Evolutionary conservation across 2,888 invertebrate species (phyloP).

Genomic region (Eristalis pertinax): DNA sequence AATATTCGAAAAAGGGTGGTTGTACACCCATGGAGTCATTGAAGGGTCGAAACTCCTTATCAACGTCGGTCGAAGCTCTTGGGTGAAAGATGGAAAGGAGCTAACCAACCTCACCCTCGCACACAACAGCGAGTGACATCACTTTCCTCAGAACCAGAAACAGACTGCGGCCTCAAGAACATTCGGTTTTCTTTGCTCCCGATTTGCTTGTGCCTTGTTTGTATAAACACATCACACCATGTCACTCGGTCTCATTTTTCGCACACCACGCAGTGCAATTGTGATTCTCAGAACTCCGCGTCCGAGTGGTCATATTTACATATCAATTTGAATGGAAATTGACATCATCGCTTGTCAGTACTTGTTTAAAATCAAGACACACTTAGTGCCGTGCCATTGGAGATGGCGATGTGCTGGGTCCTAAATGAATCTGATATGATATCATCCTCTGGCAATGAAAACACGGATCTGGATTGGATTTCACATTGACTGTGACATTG

Average conservation of each 20-base stretch:
- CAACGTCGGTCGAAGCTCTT: no score
- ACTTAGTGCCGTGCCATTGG: not conserved
- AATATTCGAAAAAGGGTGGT: no score
- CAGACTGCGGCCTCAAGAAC: not conserved
- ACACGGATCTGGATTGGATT: not conserved
- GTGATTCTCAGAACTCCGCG: not conserved
- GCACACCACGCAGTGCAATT: not conserved
- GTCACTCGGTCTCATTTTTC: not conserved
- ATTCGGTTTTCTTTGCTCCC: not conserved
- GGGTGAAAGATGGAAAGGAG: no score
- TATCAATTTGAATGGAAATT: not conserved
- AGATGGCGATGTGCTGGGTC: not conserved
- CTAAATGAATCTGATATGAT: not conserved
- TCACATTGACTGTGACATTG: not conserved
- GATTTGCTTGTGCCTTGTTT: not conserved
- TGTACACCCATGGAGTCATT: no score
- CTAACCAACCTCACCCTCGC: no score
- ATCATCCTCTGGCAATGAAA: not conserved
- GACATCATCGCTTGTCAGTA: not conserved
- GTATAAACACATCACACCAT: not conserved
- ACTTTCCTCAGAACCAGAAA: no score
- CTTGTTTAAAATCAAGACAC: not conserved
- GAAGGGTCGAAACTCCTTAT: no score
- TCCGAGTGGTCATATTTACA: not conserved
- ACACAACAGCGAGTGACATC: no score